Base-by-base conservation (phyloP, 2,888 invertebrate genomes). In the Clistopyga incitator region DNA sequence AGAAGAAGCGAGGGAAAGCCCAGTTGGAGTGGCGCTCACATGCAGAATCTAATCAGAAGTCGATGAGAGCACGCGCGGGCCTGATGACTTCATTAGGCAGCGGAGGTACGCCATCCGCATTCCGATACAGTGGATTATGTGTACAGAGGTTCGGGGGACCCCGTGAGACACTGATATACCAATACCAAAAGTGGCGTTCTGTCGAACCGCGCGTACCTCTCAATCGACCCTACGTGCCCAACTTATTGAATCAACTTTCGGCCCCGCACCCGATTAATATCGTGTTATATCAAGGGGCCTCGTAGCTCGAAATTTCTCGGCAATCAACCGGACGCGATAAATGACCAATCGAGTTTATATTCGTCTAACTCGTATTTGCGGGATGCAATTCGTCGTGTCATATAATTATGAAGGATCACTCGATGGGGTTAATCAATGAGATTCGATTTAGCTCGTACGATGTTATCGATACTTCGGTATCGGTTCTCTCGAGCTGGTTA, bases 1-100 rank as follows among this genome's bases (percentile, higher is more conserved):
- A 70, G 50, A 25, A 74, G 67, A 79, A 38, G 64, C 34, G 75
- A 79, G n/a, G n/a, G 42, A 47, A 23, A 50, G 34, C 15, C 50
- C 56, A 61, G 10, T 71, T 72, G 52, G 10, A 52, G 71, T 18
- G 65, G 71, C 78, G 52, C 47, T 75, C 81, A 65, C 81, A 88
- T 89, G 89, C 88, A 90, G 89, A 89, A 90, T 92, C 90, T 92
- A 92, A 92, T 92, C 92, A 92, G 84, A 82, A 85, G 80, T 80
- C 80, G 74, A 61, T 45, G 72, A 34, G 88, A 90, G 90, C 92
- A 92, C 92, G 92, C 91, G 90, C 90, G 89, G 84, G 77, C 78
- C 88, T 90, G 91, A 92, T 92, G 90, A 90, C 91, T 90, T 92
- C 92, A 92, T 92, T 92, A 92, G 91, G 90, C 91, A 90, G 78